Base-by-base conservation (phyloP, 53 echinoderm and acorn worm genomes). In the Mesocentrotus franciscanus region DNA sequence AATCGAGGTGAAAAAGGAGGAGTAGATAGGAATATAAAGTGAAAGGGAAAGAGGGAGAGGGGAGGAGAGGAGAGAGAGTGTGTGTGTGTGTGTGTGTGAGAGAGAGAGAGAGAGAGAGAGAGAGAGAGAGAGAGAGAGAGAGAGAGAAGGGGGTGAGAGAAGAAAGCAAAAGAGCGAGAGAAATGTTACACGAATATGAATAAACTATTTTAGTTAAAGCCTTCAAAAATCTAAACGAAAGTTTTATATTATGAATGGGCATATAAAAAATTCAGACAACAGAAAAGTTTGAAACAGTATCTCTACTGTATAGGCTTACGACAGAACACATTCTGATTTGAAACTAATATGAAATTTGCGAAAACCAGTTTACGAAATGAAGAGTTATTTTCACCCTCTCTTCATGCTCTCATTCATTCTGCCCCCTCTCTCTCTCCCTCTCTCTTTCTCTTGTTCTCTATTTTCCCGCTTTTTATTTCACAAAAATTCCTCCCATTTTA, bases 291-390 rank as follows among this genome's bases (percentile, higher is more conserved):
- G 81, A 18, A 36, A 90, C 22, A 36, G 7, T 81, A 49, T 27
- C n/a, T 71, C 3, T 0, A 15, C 4, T 78, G 13, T 15, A 17
- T 16, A 57, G n/a, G 49, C 49, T 49, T 49, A 4, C n/a, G 57
- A 33, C 57, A 57, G 15, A 58, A 87, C 27, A 26, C 87, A 10
- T 87, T 87, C 87, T 85, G 58, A 87, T 22, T 75, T n/a, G 27
- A 87, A 56, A 87, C 57, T 87, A 57, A 87, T 58, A 87, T 87
- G 59, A 59, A 56, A 87, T 27, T 87, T 87, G 29, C 59, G 81
- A 87, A 58, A 87, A 57, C 87, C 87, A 87, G 87, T 87, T 87
- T 58, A 56, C 87, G 87, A 87, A 87, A 87, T 87, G 24, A 55
- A 58, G 58, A 87, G 14, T 22, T 59, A 58, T 87, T 81, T 87